Conservation (phyloP, 2,113 vertebrate species). For the Petromus typicus region DNA sequence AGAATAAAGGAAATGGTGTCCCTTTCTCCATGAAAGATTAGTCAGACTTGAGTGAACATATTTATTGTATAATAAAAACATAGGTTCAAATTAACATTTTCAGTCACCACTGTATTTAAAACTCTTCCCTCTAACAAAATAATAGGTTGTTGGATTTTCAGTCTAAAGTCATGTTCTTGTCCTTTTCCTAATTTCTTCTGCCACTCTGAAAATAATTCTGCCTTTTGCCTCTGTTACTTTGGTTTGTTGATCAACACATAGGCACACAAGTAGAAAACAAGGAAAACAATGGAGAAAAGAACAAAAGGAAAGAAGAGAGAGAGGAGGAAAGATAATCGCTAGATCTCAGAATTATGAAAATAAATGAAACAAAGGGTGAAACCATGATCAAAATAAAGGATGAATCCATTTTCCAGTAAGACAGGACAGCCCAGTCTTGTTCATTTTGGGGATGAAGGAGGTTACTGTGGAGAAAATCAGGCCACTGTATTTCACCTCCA, state of each 20-base stretch:
- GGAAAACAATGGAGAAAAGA: neutral
- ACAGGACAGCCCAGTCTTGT: neutral
- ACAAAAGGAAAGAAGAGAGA: neutral
- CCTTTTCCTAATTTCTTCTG: neutral
- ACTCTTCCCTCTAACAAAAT: neutral
- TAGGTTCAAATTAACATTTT: neutral
- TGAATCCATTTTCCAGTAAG: neutral
- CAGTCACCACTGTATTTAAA: neutral
- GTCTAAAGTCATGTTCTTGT: neutral
- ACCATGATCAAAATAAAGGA: neutral
- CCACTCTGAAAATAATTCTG: conserved; percentile 19
- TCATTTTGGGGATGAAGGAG: neutral
- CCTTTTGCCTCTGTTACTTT: neutral
- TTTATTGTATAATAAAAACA: neutral
- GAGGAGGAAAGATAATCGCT: neutral
- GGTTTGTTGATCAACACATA: neutral
- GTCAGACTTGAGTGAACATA: neutral
- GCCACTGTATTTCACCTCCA: too few relatives aligned
- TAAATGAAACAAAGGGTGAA: neutral
- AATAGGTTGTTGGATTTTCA: neutral
- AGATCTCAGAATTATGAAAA: neutral
- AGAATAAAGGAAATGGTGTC: neutral
- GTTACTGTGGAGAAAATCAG: neutral
- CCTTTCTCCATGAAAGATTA: neutral
- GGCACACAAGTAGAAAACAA: neutral